Percentiles rank a stretch among this genome's conserved stretches.
Evolutionary conservation across 2,113 vertebrate genomes (phyloP).

Genomic region (Serinus canaria): DNA sequence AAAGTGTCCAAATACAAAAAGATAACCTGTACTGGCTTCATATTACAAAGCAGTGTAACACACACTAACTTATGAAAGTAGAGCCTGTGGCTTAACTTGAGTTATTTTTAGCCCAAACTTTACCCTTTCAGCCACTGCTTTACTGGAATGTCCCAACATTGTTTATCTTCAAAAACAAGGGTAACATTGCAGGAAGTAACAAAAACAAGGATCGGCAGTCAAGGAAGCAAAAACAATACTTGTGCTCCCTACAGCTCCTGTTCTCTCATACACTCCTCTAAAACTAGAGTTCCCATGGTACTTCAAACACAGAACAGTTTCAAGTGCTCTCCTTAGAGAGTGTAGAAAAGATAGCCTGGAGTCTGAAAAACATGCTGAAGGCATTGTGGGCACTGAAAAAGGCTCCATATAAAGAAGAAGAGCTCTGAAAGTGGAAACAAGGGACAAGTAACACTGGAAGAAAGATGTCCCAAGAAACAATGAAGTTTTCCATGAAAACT

Average conservation of each 20-base stretch:
- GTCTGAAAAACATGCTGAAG: not conserved
- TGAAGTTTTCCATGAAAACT: not conserved
- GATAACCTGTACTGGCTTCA: fast-evolving
- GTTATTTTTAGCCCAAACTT: constrained; percentile 43
- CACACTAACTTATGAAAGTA: not conserved
- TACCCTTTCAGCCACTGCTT: constrained; percentile 5
- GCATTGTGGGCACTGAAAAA: not conserved
- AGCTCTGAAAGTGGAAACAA: not conserved
- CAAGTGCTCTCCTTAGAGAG: not conserved
- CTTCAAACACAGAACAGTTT: not conserved
- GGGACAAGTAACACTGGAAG: not conserved
- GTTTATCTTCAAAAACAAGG: not conserved
- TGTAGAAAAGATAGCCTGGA: not conserved
- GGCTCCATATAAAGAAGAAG: not conserved
- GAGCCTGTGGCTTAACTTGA: not conserved
- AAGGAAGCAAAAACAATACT: not conserved
- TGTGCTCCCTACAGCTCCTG: not conserved
- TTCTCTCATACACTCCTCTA: not conserved
- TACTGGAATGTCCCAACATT: not conserved
- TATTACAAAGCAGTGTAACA: constrained; percentile 26
- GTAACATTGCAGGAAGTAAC: not conserved
- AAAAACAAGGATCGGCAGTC: not conserved
- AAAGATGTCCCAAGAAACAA: not conserved
- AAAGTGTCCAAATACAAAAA: not conserved
- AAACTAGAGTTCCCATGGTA: not conserved